Evolutionary conservation across 2,113 vertebrate genomes (phyloP).

Genomic region (Hippocampus guttulatus): DNA sequence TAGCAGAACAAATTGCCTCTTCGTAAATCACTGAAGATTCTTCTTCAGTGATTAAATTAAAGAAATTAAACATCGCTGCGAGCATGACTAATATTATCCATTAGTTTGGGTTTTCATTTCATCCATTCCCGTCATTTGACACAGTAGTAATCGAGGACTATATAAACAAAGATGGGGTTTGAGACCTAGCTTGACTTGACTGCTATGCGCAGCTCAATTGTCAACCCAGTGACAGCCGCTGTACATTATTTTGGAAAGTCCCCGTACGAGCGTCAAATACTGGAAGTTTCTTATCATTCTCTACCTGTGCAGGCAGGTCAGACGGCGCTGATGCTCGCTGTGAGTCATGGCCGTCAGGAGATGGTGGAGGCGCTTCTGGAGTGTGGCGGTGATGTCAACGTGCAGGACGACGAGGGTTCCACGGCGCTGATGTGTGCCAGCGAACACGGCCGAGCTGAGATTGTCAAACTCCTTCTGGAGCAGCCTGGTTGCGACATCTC

Average conservation of each 20-base stretch:
- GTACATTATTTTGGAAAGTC: not conserved
- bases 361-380: slow-evolving; percentile 85
- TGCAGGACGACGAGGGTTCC: slow-evolving; percentile 91
- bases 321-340: slow-evolving; percentile 89
- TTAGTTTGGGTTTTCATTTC: not conserved
- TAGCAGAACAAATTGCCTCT: not conserved
- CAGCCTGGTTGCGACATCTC: slow-evolving; percentile 82
- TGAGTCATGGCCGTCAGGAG: slow-evolving; percentile 87
- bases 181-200: not conserved
- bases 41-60: no score
- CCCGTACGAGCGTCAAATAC: not conserved
- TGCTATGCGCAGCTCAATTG: not conserved
- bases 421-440: slow-evolving; percentile 94
- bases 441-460: slow-evolving; percentile 84
- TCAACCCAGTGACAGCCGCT: not conserved
- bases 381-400: slow-evolving; percentile 81
- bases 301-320: slow-evolving; percentile 80
- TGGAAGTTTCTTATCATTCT: not conserved
- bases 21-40: not conserved
- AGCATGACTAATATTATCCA: not conserved
- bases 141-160: not conserved
- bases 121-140: not conserved
- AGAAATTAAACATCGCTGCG: not conserved
- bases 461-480: slow-evolving; percentile 82
- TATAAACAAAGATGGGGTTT: not conserved